A percentile compares a stretch with the other conserved stretches of the same genome.
These are phyloP conservation scores for Trochalopteron elliotii DNA, from an alignment of 2,113 vertebrate genomes.

Conservation along the genomic window DNA sequence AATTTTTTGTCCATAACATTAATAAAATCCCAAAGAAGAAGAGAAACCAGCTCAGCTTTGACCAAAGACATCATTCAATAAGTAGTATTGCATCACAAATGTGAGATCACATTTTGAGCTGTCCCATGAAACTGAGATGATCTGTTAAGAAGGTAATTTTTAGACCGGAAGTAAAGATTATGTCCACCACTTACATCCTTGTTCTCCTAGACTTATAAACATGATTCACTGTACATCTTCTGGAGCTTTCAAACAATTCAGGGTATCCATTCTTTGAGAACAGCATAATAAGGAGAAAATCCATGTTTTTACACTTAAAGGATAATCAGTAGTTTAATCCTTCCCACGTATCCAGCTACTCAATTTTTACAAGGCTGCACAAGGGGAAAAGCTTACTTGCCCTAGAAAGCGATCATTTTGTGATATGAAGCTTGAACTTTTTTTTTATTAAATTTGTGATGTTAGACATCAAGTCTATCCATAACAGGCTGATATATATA, in stretches of 20 bases:
- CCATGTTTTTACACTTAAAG: not conserved
- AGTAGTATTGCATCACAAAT: not conserved
- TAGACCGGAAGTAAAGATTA: not conserved
- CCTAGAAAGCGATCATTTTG: not conserved
- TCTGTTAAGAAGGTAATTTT: not conserved
- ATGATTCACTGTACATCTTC: not conserved
- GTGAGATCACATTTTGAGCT: not conserved
- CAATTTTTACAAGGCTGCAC: not conserved
- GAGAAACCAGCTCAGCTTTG: not conserved
- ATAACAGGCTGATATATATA: not conserved
- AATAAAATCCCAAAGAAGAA: not conserved
- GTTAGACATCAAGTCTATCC: not conserved
- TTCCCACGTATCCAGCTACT: not conserved
- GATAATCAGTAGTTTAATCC: not conserved
- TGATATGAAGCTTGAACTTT: not conserved
- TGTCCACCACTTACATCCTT: fast-evolving
- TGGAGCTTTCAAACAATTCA: not conserved
- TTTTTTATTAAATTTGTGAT: not conserved
- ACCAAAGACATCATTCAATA: not conserved
- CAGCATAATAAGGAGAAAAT: not conserved
- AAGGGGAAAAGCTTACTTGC: not conserved
- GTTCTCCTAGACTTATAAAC: not conserved
- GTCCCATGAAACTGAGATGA: not conserved
- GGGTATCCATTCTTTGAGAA: not conserved
- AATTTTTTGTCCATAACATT: not conserved